Evolutionary conservation across 2,113 vertebrate species (phyloP).

Genomic region (Neofelis nebulosa): DNA sequence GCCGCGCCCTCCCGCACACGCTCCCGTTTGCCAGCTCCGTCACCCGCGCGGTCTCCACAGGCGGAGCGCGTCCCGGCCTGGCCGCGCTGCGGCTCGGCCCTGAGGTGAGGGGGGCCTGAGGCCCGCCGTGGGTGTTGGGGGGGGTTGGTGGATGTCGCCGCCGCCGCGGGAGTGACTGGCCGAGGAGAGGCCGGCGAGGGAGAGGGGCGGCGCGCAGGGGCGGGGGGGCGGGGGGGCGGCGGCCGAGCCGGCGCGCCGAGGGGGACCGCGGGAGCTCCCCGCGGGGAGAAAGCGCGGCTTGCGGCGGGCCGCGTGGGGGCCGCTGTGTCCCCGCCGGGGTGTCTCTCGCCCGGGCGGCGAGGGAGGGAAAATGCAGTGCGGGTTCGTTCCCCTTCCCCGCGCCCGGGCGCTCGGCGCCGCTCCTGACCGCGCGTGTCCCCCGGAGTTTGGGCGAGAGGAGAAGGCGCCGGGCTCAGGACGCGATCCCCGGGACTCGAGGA

Average conservation of each 20-base stretch:
- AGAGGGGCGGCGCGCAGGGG: no score
- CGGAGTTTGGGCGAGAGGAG: neutral
- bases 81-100: neutral
- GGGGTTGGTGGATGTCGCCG: no score
- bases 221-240: neutral
- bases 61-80: no score
- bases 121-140: neutral
- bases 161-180: neutral
- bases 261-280: rapidly evolving
- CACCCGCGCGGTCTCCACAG: rapidly evolving
- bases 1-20: neutral
- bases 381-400: neutral
- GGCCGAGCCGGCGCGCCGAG: neutral
- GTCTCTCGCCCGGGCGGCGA: neutral
- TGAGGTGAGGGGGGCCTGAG: slow-evolving; percentile 9
- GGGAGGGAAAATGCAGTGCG: neutral
- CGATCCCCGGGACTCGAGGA: rapidly evolving
- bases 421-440: rapidly evolving
- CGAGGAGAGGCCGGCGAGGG: neutral
- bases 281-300: neutral
- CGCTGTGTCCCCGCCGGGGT: neutral
- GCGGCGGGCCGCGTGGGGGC: rapidly evolving
- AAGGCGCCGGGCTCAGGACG: neutral
- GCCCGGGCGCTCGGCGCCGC: rapidly evolving
- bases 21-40: rapidly evolving